These are phyloP conservation scores for Calypte anna DNA, from an alignment of 2,113 vertebrate genomes.

Conservation along the genomic window DNA sequence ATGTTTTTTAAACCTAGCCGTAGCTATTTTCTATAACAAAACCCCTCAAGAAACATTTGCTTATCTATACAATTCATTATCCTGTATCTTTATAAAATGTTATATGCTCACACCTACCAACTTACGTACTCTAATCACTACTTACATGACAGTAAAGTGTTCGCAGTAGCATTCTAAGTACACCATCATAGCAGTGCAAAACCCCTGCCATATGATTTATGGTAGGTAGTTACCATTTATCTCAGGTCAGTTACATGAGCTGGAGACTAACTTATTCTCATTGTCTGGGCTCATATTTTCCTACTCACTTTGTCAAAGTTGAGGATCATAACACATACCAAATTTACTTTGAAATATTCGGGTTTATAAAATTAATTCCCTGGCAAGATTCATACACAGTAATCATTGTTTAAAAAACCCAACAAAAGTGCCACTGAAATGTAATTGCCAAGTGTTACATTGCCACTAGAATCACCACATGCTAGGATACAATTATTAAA, in stretches of 20 bases:
- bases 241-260: not conserved
- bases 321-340: not conserved
- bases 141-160: not conserved
- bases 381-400: not conserved
- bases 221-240: not conserved
- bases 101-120: not conserved
- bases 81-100: not conserved
- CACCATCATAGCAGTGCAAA: not conserved
- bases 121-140: not conserved
- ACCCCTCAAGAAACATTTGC: not conserved
- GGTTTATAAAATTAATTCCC: not conserved
- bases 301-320: not conserved
- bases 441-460: not conserved
- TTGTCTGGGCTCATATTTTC: not conserved
- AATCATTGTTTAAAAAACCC: not conserved
- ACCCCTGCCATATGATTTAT: not conserved
- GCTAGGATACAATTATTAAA: not conserved
- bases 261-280: not conserved
- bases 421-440: too few relatives aligned
- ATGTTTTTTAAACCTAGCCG: not conserved
- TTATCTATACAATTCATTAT: not conserved
- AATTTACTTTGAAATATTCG: not conserved
- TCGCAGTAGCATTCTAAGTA: not conserved
- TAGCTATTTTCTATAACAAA: not conserved
- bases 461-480: rapidly evolving